Conservation (phyloP, 2,113 vertebrate species). For the Sylvia atricapilla region DNA sequence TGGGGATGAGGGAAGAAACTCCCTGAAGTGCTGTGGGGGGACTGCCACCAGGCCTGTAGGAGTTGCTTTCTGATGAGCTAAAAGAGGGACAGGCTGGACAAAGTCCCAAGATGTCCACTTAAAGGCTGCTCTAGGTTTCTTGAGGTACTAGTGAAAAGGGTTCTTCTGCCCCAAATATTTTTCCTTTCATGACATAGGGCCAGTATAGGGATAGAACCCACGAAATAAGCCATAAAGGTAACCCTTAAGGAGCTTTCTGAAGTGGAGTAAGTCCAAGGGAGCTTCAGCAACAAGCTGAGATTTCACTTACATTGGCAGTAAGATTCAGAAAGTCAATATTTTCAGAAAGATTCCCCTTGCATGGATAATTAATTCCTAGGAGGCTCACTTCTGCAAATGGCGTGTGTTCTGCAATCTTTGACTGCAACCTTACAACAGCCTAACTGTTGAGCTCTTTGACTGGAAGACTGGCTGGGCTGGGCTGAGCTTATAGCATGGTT, state of each 20-base stretch:
- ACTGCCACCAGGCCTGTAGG: neutral
- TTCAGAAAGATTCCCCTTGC: neutral
- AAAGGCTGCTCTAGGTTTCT: neutral
- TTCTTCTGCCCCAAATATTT: neutral
- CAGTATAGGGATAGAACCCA: neutral
- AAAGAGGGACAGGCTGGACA: neutral
- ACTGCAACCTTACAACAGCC: neutral
- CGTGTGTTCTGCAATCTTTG: neutral
- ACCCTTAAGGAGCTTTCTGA: neutral
- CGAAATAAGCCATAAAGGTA: neutral
- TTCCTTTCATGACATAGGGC: neutral
- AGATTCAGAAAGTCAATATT: neutral
- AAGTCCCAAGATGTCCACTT: neutral
- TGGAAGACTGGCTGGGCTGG: neutral
- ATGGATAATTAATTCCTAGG: neutral
- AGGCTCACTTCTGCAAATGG: neutral
- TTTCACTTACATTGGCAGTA: neutral
- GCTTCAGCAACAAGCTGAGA: neutral
- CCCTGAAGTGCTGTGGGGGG: accelerated
- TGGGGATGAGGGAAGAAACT: neutral
- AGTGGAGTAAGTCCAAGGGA: neutral
- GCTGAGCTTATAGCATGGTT: neutral
- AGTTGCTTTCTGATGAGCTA: neutral
- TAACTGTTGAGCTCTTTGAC: neutral
- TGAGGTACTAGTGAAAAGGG: neutral